A percentile compares a stretch with the other conserved stretches of the same genome.
Conservation (phyloP, 2,797 vertebrate species). For the Acanthiza pusilla region DNA sequence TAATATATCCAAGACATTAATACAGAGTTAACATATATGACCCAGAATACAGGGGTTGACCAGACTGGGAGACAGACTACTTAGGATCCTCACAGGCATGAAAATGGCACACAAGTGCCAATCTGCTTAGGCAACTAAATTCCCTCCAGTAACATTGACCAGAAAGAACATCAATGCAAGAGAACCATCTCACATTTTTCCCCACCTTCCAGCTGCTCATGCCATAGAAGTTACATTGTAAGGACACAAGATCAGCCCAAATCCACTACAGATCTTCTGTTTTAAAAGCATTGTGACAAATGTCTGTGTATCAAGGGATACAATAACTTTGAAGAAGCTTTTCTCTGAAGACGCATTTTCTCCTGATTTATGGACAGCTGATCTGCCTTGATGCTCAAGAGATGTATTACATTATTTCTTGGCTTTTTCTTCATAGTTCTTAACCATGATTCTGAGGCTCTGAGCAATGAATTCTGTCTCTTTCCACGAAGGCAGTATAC, state of each 20-base stretch:
- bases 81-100: not conserved
- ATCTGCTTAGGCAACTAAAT: not conserved
- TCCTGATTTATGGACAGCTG: not conserved
- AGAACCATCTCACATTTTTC: not conserved
- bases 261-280: not conserved
- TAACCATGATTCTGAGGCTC: not conserved
- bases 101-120: not conserved
- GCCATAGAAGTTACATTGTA: not conserved
- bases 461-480: not conserved
- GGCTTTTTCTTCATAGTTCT: not conserved
- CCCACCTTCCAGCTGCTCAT: not conserved
- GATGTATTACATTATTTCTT: not conserved
- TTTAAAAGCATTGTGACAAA: not conserved
- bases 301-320: not conserved
- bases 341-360: not conserved
- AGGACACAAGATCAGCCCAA: not conserved
- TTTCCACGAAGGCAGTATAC: not conserved
- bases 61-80: not conserved
- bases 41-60: not conserved
- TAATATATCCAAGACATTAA: fast-evolving
- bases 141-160: not conserved
- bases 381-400: conserved; percentile 10
- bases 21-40: not conserved
- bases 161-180: not conserved
- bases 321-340: not conserved